A percentile compares a stretch with the other conserved stretches of the same genome.
phyloP scores from a whole-genome alignment of 2,797 vertebrate genomes.

The Enteromius fasciolatus region DNA sequence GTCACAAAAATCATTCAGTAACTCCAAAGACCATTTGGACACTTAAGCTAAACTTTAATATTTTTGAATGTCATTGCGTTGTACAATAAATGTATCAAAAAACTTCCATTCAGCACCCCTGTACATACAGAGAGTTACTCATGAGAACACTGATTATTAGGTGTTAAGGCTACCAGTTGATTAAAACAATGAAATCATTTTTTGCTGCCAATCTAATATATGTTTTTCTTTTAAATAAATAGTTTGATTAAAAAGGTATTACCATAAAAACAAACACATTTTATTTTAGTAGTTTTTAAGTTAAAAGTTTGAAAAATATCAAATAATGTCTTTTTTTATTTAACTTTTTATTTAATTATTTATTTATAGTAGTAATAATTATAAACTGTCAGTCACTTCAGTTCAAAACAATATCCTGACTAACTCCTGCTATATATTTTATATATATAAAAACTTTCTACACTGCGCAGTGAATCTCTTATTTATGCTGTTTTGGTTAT shows the following conservation, averaged over 20 bases:
- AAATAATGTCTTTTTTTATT: background rate
- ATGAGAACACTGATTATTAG: background rate
- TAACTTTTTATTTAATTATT: background rate
- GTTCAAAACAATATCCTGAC: background rate
- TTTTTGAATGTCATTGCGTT: background rate
- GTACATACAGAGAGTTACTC: background rate
- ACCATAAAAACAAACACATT: background rate
- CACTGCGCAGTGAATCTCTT: background rate
- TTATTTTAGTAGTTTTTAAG: background rate
- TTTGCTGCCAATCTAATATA: background rate
- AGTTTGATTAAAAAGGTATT: background rate
- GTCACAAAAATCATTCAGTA: background rate
- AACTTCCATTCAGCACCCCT: no score
- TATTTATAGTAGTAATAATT: background rate
- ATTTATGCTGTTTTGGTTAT: background rate
- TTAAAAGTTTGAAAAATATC: background rate
- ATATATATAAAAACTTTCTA: background rate
- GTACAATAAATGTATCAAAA: background rate
- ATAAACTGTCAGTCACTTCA: background rate
- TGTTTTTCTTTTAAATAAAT: background rate
- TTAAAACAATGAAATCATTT: background rate
- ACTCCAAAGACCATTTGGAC: background rate
- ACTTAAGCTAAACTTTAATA: background rate
- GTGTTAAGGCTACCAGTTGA: background rate
- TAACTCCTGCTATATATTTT: background rate